Evolutionary conservation across 2,797 vertebrate species (phyloP).

Genomic region (Geotrypetes seraphini): DNA sequence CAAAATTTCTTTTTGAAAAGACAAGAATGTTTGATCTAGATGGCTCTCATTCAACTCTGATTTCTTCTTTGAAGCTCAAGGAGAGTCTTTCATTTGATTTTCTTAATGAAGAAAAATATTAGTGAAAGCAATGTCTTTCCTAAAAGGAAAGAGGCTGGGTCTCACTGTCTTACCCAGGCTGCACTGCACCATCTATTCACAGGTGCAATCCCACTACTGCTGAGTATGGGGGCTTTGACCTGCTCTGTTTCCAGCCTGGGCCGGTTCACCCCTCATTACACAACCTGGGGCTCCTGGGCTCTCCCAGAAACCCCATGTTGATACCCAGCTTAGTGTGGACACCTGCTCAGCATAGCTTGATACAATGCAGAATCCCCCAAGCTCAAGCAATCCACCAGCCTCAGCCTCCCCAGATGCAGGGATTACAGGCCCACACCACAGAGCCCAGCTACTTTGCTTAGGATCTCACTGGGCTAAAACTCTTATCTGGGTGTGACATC

Average conservation of each 20-base stretch:
- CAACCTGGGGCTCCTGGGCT: neutral
- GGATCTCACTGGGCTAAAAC: too few relatives aligned
- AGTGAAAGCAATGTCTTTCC: too few relatives aligned
- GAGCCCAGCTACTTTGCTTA: conserved; percentile 14
- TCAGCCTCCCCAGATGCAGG: conserved; percentile 42
- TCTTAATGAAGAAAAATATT: too few relatives aligned
- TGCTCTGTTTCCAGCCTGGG: neutral
- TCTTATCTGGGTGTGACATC: too few relatives aligned
- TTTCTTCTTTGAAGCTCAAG: too few relatives aligned
- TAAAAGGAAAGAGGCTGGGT: neutral
- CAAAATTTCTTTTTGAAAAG: too few relatives aligned
- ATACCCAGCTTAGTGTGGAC: neutral
- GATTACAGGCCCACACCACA: conserved; percentile 46
- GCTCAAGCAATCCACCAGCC: conserved; percentile 49
- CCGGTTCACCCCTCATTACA: conserved; percentile 3
- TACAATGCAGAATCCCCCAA: conserved; percentile 54
- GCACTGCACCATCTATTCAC: neutral
- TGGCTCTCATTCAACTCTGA: too few relatives aligned
- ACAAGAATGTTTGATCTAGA: too few relatives aligned
- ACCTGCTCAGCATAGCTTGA: conserved; percentile 17
- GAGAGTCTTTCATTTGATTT: too few relatives aligned
- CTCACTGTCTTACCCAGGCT: neutral
- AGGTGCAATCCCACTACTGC: neutral
- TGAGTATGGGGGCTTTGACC: neutral
- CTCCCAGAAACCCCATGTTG: conserved; percentile 41